A percentile compares a stretch with the other conserved stretches of the same genome.
phyloP scores from a whole-genome alignment of 2,113 vertebrate genomes.

The Dromas ardeola region DNA sequence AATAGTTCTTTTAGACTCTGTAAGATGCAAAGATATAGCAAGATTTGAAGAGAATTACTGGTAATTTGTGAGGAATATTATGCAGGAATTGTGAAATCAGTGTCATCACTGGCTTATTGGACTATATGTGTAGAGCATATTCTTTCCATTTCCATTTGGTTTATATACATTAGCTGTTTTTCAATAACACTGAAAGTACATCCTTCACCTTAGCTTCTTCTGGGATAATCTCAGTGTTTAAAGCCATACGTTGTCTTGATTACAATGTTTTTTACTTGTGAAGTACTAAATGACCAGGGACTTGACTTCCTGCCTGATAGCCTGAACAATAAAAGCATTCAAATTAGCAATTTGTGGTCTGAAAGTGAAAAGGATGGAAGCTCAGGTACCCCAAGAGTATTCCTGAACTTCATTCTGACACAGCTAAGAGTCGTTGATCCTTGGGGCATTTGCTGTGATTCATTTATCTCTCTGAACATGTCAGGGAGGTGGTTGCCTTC shows the following conservation, averaged over 20 bases:
- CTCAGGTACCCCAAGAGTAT: background rate
- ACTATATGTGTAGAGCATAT: background rate
- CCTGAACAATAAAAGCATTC: background rate
- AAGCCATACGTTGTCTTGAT: background rate
- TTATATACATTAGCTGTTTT: background rate
- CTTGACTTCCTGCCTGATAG: background rate
- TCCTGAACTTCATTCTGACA: background rate
- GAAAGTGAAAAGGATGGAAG: background rate
- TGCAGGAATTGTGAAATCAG: background rate
- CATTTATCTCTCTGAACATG: background rate
- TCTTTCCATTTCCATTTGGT: background rate
- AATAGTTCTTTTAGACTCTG: background rate
- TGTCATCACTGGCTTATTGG: background rate
- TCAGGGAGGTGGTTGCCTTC: background rate
- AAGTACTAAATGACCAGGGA: background rate
- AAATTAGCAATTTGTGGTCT: background rate
- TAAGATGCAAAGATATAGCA: background rate
- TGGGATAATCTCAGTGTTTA: background rate
- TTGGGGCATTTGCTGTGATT: fast-evolving
- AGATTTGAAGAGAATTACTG: background rate
- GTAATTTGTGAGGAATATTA: background rate
- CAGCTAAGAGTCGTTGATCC: background rate
- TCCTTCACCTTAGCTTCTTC: background rate
- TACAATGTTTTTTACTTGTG: background rate
- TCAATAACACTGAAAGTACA: background rate